These are phyloP conservation scores for Daphoenositta chrysoptera DNA, from an alignment of 2,113 vertebrate species.

Conservation along the genomic window DNA sequence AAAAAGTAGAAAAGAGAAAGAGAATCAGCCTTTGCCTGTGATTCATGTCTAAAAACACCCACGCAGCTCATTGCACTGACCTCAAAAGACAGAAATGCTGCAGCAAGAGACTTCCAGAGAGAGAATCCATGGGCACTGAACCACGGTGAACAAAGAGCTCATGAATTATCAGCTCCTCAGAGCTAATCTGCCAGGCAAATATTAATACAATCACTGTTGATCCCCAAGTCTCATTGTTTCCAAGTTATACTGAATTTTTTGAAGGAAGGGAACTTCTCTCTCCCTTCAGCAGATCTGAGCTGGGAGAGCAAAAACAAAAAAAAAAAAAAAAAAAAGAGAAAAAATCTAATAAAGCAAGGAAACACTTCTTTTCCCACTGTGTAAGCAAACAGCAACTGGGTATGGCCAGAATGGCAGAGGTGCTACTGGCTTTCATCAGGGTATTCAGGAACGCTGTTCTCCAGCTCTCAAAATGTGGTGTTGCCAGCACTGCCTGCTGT, in stretches of 20 bases:
- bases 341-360: not conserved
- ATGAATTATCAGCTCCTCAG: not conserved
- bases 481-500: not conserved
- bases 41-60: conserved; percentile 55
- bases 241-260: not conserved
- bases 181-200: not conserved
- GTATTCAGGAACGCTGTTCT: not conserved
- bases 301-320: not conserved
- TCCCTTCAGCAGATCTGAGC: not conserved
- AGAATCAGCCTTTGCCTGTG: conserved; percentile 42
- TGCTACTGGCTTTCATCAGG: not conserved
- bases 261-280: not conserved
- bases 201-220: conserved; percentile 6
- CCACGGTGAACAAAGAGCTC: not conserved
- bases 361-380: not conserved
- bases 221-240: not conserved
- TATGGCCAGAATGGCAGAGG: not conserved
- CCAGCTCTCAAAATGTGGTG: not conserved
- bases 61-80: conserved; percentile 29
- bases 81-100: conserved; percentile 49
- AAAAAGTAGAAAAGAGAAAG: not conserved
- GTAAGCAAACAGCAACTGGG: not conserved
- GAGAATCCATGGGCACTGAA: not conserved
- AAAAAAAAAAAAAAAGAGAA: not conserved
- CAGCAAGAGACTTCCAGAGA: conserved; percentile 24